Evolutionary conservation across 1,140 invertebrate species (phyloP), one percentile per base, ranked within the genome.

Genomic region (Ips typographus): DNA sequence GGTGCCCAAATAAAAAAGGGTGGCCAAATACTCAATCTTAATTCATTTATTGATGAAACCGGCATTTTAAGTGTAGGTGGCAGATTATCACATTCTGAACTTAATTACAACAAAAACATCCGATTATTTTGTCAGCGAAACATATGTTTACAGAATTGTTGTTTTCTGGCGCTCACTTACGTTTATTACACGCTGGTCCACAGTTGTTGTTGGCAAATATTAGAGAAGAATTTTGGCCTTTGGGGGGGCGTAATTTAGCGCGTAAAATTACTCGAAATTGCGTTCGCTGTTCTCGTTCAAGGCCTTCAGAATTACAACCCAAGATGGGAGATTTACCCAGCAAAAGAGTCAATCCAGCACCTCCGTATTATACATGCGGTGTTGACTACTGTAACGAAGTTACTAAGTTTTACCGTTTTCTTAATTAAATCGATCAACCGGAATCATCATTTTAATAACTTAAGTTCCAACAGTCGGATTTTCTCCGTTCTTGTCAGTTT

Each of bases 11-110:
- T 68, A 38, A 8, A 74, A 4, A 7, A 37, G 6, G 68, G 61
- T 39, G 61, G 51, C 41, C 61, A 60, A 53, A 3, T 61, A 43
- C 37, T 43, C 3, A 53, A 7, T 2, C 41, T 68, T 8, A 61
- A 37, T 8, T 71, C 77, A 8, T 74, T 76, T 62, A 8, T 79
- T 1, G 70, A 73, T 42, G 22, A 22, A 22, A 22, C 2, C 66
- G 6, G 69, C 40, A 36, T 76, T 2, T 37, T 77, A 2, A 39
- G 73, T 8, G 74, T 79, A 4, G 73, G 77, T 39, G 75, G 77
- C 36, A 56, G 77, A 66, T 49, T 76, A 3, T 3, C 53, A 40
- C 62, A 77, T 40, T 52, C 72, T 6, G 22, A 53, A 4, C 22
- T 72, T 7, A 6, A 71, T 3, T 66, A 53, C 52, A 64, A 73